A percentile compares a stretch with the other conserved stretches of the same genome.
Evolutionary conservation across 2,113 vertebrate species (phyloP).

Genomic region (Silurus glanis): DNA sequence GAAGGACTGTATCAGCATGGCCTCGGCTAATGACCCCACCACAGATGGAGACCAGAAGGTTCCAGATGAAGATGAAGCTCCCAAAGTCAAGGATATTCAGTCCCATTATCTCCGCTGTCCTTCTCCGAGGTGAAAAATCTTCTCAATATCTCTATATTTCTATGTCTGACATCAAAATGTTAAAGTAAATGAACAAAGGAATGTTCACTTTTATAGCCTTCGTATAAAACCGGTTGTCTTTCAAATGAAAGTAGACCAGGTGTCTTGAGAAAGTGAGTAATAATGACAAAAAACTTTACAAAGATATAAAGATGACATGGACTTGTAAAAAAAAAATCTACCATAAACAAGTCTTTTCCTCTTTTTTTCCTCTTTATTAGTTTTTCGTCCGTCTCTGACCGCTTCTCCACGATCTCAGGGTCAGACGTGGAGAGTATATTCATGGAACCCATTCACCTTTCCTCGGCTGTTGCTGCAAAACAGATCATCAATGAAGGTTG

Average conservation of each 20-base stretch:
- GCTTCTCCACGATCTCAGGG: constrained; percentile 84
- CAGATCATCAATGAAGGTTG: constrained; percentile 93
- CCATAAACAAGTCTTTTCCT: no score
- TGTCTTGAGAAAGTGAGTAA: neutral
- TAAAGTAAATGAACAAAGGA: neutral
- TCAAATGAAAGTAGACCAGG: neutral
- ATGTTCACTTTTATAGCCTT: neutral
- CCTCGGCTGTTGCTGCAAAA: constrained; percentile 88
- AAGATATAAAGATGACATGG: neutral
- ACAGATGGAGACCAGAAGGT: constrained; percentile 68
- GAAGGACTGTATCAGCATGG: constrained; percentile 72
- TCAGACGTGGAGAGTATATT: constrained; percentile 90
- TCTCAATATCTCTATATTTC: neutral
- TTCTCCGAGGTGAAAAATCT: constrained; percentile 81
- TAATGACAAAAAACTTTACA: neutral
- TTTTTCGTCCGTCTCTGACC: constrained; percentile 59
- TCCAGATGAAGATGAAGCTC: constrained; percentile 66
- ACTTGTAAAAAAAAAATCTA: neutral
- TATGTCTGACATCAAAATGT: neutral
- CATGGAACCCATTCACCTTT: constrained; percentile 97
- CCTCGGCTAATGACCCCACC: constrained; percentile 67
- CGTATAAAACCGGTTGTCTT: neutral
- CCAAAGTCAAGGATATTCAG: constrained; percentile 74
- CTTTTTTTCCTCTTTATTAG: neutral
- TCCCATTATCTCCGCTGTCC: constrained; percentile 88